phyloP scores from a whole-genome alignment of 2,888 invertebrate species.

The Ochlodes sylvanus region DNA sequence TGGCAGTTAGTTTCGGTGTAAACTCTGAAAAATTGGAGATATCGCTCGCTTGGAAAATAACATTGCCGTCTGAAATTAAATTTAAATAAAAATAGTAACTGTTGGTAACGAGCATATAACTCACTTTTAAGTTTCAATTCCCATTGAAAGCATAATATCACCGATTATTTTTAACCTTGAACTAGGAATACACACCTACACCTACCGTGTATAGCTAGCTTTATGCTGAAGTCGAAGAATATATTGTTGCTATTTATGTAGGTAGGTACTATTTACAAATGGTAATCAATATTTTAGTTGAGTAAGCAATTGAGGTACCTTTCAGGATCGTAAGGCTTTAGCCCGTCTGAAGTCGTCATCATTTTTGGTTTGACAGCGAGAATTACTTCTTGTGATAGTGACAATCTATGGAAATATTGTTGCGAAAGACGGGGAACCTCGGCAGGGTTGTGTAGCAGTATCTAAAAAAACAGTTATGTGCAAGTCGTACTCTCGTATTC shows the following conservation, averaged over 20 bases:
- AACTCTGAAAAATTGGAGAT: conserved; percentile 86
- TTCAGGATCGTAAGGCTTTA: conserved; percentile 86
- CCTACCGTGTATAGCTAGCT: too few species aligned
- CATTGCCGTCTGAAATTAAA: conserved; percentile 84
- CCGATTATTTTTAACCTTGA: too few species aligned
- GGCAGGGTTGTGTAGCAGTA: conserved; percentile 88
- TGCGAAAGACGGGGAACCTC: conserved; percentile 88
- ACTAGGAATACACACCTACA: too few species aligned
- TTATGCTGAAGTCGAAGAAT: too few species aligned
- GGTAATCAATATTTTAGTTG: not conserved
- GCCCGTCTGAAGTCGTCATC: conserved; percentile 89
- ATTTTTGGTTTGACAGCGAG: conserved; percentile 90
- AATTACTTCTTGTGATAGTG: conserved; percentile 88
- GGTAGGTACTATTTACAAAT: too few species aligned
- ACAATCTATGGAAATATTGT: conserved; percentile 89
- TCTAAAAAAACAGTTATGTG: conserved; percentile 73
- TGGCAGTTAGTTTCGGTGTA: conserved; percentile 91
- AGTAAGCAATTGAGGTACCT: conserved; percentile 55
- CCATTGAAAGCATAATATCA: too few species aligned
- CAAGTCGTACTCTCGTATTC: too few species aligned
- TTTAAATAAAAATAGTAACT: not conserved
- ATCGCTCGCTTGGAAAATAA: conserved; percentile 87
- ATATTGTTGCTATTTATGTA: too few species aligned
- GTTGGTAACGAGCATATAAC: too few species aligned
- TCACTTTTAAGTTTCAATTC: too few species aligned